Percentiles rank a stretch among this genome's conserved stretches.
These are phyloP conservation scores for Cotesia glomerata DNA, from an alignment of 1,140 invertebrate genomes.

Conservation along the genomic window DNA sequence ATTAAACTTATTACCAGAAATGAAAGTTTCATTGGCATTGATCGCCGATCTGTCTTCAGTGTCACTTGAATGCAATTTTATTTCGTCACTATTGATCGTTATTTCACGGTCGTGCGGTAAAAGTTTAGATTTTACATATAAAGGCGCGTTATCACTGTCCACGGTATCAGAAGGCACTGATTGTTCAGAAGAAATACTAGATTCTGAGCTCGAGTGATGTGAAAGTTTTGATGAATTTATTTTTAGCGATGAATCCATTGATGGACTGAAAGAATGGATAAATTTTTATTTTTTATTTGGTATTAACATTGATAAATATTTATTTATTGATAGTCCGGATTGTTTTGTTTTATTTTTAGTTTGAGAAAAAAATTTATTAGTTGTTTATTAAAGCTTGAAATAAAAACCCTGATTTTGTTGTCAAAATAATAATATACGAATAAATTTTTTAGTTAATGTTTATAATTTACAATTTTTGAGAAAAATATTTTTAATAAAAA, in stretches of 20 bases:
- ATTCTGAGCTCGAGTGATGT: constrained; percentile 6
- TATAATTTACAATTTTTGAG: too few relatives aligned
- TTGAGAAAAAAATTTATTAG: too few relatives aligned
- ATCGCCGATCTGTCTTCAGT: constrained; percentile 3
- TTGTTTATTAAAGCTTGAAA: too few relatives aligned
- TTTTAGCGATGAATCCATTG: constrained; percentile 15
- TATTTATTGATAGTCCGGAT: too few relatives aligned
- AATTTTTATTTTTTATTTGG: neutral
- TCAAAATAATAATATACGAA: too few relatives aligned
- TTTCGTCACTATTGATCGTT: too few relatives aligned
- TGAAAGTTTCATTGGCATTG: constrained; percentile 11
- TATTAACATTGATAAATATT: neutral
- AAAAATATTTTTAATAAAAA: too few relatives aligned
- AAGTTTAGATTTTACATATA: neutral
- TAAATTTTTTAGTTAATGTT: too few relatives aligned
- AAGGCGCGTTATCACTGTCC: too few relatives aligned
- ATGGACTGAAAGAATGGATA: neutral
- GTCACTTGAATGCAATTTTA: too few relatives aligned
- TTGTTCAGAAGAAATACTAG: constrained; percentile 20
- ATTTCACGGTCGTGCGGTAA: neutral
- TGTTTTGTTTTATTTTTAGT: too few relatives aligned
- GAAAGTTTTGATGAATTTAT: neutral
- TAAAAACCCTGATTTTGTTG: too few relatives aligned
- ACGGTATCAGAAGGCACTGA: neutral
- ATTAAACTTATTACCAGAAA: constrained; percentile 28